Evolutionary conservation across 2,888 invertebrate genomes (phyloP), one percentile per base, ranked within the genome.

Genomic region (Ectemnius cavifrons): DNA sequence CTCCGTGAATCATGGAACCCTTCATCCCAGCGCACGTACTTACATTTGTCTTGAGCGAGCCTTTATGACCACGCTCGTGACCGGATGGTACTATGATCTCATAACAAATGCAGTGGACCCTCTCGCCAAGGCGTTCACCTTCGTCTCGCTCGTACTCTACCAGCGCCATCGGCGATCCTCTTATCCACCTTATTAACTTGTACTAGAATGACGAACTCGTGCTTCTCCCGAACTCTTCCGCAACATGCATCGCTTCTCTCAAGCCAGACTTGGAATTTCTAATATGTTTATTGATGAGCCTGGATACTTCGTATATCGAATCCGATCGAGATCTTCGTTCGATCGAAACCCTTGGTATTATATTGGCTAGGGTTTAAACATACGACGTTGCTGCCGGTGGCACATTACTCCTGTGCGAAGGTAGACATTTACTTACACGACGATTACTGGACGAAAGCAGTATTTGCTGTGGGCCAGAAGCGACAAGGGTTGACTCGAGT

Each of bases 151-250:
- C n/a, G 65, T 56, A 27, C 57, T 63, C 57, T 63, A 1, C 37
- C 66, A 75, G 71, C 67, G 76, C 76, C 76, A 27, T 28, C 49
- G 63, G 76, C 60, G 65, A 63, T 62, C 71, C 64, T 65, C 71
- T 65, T 62, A 14, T 14, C 37, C 71, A 45, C 65, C 68, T 76
- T 77, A 77, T 77, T 77, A 76, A 77, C 77, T 76, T 71, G 77
- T 76, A 57, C 64, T 45, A 49, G 64, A 62, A 61, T 68, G 71
- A 77, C 71, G 76, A 77, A 77, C 64, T 65, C 60, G 61, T 75
- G 37, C 37, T 37, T 37, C 8, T 16, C 4, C 8, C n/a, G 16
- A 16, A 52, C n/a, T 16, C 14, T 52, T 13, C n/a, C 16, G 52
- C 52, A 13, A 5, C 52, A 6, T 23, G 23, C 23, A 23, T 23